A percentile compares a stretch with the other conserved stretches of the same genome.
phyloP scores from a whole-genome alignment of 2,888 invertebrate species.

The Stomorhina lunata region DNA sequence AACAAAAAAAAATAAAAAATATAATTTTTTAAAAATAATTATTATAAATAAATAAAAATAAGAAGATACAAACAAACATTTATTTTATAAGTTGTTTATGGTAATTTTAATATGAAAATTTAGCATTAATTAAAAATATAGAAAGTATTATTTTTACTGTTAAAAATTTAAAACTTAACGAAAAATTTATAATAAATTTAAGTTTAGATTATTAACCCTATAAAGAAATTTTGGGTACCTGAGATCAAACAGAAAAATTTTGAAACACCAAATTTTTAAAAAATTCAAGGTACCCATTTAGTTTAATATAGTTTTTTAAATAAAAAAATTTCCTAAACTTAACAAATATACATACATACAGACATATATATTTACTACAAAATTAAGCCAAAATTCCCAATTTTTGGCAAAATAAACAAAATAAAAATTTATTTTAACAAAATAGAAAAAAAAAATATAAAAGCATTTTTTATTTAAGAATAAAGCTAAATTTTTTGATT shows the following conservation, averaged over 20 bases:
- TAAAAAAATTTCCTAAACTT: too few relatives aligned
- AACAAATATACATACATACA: too few relatives aligned
- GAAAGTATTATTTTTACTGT: conserved; percentile 16
- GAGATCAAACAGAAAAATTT: too few relatives aligned
- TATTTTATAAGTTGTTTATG: conserved; percentile 24
- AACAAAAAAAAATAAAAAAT: conserved; percentile 17
- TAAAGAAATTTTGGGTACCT: too few relatives aligned
- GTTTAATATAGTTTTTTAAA: too few relatives aligned
- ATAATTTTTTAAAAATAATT: conserved; percentile 31
- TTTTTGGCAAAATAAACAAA: conserved; percentile 32
- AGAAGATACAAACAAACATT: background rate
- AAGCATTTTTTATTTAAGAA: background rate
- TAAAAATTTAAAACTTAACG: background rate
- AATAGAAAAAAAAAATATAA: background rate
- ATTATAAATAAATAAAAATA: background rate
- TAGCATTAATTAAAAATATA: background rate
- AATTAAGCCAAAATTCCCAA: conserved; percentile 25
- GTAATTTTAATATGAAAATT: background rate
- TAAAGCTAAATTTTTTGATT: too few relatives aligned
- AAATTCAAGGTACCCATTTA: too few relatives aligned
- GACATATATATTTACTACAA: background rate
- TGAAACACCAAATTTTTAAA: too few relatives aligned
- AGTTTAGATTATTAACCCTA: too few relatives aligned
- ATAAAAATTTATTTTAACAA: conserved; percentile 37
- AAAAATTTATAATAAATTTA: background rate